phyloP scores from a whole-genome alignment of 2,888 invertebrate species.

The Drosophila antonietae region DNA sequence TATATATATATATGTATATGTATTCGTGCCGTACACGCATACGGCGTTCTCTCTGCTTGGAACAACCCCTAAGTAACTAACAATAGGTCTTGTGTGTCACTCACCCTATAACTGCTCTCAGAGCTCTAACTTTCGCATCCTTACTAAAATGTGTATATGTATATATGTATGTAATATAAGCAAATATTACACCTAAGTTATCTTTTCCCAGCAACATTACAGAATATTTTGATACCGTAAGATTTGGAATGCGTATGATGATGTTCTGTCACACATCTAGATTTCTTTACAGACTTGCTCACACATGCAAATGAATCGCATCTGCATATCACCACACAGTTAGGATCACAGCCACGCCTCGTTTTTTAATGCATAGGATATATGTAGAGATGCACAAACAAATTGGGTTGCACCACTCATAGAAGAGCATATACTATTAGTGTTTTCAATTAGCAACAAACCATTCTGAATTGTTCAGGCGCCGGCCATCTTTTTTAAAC shows the following conservation, averaged over 20 bases:
- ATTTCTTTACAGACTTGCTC: not conserved
- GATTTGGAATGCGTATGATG: not conserved
- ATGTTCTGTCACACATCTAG: not conserved
- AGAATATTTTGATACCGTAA: not conserved
- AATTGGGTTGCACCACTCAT: not conserved
- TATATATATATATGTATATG: not conserved
- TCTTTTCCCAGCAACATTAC: not conserved
- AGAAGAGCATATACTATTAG: not conserved
- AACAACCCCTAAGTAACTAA: constrained; percentile 63
- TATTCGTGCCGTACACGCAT: not conserved
- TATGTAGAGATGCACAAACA: constrained; percentile 9
- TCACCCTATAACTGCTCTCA: constrained; percentile 63
- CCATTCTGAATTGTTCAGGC: not conserved
- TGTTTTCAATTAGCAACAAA: constrained; percentile 11
- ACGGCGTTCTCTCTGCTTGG: constrained; percentile 29
- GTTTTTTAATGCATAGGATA: constrained; percentile 13
- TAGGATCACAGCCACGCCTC: constrained; percentile 39
- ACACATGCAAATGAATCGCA: not conserved
- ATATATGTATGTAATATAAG: not conserved
- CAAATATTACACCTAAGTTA: not conserved
- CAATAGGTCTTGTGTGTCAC: constrained; percentile 55
- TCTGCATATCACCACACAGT: constrained; percentile 12
- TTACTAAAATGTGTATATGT: constrained; percentile 17
- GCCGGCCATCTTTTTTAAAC: not conserved
- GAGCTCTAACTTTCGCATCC: constrained; percentile 9